A percentile compares a stretch with the other conserved stretches of the same genome.
Conservation (phyloP, 92 coral and sea anemone species). For the Palythoa caribaeorum region DNA sequence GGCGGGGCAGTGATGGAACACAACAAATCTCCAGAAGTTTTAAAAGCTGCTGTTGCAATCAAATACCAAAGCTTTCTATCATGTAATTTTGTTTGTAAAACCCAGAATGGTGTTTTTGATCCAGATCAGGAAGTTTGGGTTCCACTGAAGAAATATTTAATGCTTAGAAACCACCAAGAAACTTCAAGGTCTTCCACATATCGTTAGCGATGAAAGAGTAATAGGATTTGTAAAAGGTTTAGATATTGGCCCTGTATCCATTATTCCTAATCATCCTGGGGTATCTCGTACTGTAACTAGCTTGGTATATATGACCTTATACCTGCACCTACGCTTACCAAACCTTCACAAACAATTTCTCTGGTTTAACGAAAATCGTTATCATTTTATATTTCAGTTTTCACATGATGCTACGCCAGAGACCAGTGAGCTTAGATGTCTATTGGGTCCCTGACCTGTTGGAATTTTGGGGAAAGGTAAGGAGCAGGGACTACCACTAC, state of each 20-base stretch:
- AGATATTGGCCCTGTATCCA: constrained; percentile 13
- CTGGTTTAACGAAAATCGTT: constrained; percentile 36
- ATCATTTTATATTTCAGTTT: constrained; percentile 51
- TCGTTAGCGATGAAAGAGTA: constrained; percentile 36
- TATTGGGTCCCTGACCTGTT: constrained; percentile 59
- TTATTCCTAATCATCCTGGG: constrained; percentile 27
- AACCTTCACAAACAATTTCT: constrained; percentile 14
- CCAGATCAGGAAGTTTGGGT: constrained; percentile 62
- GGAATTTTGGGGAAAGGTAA: constrained; percentile 63
- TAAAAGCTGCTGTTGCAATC: constrained; percentile 29
- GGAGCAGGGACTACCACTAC: constrained; percentile 71
- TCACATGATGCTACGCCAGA: constrained; percentile 35
- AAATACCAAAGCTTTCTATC: constrained; percentile 67
- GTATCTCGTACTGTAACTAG: constrained; percentile 50
- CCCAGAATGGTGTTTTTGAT: constrained; percentile 64
- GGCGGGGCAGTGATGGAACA: constrained; percentile 63
- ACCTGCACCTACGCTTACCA: constrained; percentile 25
- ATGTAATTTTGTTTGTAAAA: constrained; percentile 53
- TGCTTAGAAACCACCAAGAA: constrained; percentile 52
- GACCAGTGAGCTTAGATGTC: constrained; percentile 8
- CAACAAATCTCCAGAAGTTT: constrained; percentile 65
- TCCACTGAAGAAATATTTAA: background rate
- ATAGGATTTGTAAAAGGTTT: constrained; percentile 39
- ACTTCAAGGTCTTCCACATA: constrained; percentile 35
- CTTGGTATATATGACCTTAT: constrained; percentile 29